Conservation (phyloP, 2,888 invertebrate species). For the Metellina segmentata region DNA sequence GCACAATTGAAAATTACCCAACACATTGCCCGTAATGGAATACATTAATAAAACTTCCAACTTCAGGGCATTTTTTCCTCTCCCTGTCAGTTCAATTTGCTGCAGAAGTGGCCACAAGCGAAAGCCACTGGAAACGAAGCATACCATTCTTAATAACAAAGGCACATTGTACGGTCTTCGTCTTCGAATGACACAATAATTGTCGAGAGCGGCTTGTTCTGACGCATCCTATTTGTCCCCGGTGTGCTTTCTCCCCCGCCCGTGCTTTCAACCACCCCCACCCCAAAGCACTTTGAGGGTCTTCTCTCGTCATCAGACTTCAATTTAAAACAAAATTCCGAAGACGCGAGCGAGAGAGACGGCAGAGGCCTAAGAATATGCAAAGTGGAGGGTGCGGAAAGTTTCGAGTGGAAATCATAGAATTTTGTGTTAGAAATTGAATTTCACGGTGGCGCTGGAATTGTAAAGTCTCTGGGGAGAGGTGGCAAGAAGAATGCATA, state of each 20-base stretch:
- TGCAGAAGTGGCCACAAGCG: slow-evolving; percentile 11
- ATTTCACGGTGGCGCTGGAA: slow-evolving; percentile 56
- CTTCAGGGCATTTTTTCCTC: background rate
- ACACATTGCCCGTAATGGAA: background rate
- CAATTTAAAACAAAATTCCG: slow-evolving; percentile 72
- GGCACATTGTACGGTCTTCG: slow-evolving; percentile 39
- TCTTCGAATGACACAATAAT: slow-evolving; percentile 69
- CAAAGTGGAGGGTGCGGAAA: slow-evolving; percentile 62
- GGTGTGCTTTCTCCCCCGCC: background rate
- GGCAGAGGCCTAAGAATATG: slow-evolving; percentile 49
- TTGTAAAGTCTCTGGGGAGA: slow-evolving; percentile 46
- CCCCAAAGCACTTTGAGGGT: slow-evolving; percentile 37
- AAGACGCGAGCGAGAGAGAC: slow-evolving; percentile 20
- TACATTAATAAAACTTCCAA: background rate
- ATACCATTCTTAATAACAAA: slow-evolving; percentile 49
- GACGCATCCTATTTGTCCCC: slow-evolving; percentile 51
- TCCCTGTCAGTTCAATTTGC: slow-evolving; percentile 35
- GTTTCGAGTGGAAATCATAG: slow-evolving; percentile 70
- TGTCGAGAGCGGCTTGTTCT: slow-evolving; percentile 66
- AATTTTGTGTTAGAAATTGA: slow-evolving; percentile 69
- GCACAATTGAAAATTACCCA: background rate
- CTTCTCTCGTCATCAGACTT: slow-evolving; percentile 68
- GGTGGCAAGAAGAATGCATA: background rate
- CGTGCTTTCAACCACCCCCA: background rate
- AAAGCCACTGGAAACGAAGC: background rate